A percentile compares a stretch with the other conserved stretches of the same genome.
phyloP scores from a whole-genome alignment of 2,113 vertebrate species.

The Caloenas nicobarica region DNA sequence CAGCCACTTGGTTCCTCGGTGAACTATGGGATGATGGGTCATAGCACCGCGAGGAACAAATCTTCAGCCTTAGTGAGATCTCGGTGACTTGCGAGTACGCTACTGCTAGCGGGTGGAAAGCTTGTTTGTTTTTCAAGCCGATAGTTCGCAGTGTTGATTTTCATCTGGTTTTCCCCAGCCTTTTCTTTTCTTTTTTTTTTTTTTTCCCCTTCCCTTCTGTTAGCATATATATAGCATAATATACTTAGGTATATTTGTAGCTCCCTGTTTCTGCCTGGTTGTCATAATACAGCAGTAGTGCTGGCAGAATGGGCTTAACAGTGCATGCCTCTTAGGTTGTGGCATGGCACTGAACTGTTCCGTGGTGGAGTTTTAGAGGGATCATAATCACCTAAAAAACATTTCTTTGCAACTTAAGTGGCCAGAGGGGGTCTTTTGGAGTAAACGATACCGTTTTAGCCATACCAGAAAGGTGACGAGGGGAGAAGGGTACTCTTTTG shows the following conservation, averaged over 20 bases:
- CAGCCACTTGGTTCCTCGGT: slow-evolving; percentile 33
- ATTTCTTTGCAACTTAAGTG: not conserved
- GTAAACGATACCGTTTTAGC: not conserved
- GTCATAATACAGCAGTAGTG: not conserved
- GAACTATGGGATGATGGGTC: slow-evolving; percentile 53
- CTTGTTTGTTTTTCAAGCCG: slow-evolving; percentile 12
- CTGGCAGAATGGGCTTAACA: not conserved
- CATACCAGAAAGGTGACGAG: not conserved
- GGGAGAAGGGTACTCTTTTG: not conserved
- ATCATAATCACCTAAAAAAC: not conserved
- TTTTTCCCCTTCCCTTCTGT: not conserved
- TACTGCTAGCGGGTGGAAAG: not conserved
- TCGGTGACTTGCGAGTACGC: not conserved
- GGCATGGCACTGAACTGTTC: not conserved
- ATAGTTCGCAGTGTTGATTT: not conserved
- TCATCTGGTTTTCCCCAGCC: not conserved
- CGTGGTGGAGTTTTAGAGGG: not conserved
- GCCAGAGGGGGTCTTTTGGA: not conserved
- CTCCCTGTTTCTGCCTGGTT: not conserved
- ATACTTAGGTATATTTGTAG: not conserved
- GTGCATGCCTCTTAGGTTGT: accelerated
- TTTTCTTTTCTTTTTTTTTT: too few relatives aligned
- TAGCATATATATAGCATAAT: not conserved
- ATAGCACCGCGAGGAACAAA: slow-evolving; percentile 41
- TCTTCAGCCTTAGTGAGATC: not conserved